Conservation (phyloP, 2,113 vertebrate species). For the Nannospalax galili region DNA sequence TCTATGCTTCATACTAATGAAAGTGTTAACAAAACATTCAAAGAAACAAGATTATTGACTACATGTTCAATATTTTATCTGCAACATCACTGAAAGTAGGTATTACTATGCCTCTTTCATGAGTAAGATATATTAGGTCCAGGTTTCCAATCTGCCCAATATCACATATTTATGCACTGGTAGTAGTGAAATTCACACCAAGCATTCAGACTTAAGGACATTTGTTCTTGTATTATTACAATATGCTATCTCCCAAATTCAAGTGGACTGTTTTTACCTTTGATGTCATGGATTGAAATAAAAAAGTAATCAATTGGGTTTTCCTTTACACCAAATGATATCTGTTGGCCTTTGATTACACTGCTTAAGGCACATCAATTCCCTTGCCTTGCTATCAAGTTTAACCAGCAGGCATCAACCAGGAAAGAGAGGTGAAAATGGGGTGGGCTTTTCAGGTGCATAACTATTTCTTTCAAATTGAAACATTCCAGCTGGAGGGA, state of each 20-base stretch:
- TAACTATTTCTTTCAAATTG: too few relatives aligned
- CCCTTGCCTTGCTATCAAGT: constrained; percentile 1
- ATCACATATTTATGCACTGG: constrained; percentile 47
- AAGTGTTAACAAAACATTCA: constrained; percentile 29
- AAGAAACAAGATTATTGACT: constrained; percentile 23
- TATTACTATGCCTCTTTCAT: not conserved
- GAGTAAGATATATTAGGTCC: constrained; percentile 33
- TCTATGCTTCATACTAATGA: constrained; percentile 3
- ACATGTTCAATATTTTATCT: constrained; percentile 45
- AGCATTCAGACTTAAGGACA: constrained; percentile 41
- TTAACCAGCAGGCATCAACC: constrained; percentile 3
- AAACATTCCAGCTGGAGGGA: not conserved
- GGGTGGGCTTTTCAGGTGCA: not conserved
- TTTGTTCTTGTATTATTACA: not conserved
- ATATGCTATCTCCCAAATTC: constrained; percentile 39
- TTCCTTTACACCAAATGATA: constrained; percentile 52
- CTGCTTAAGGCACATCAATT: constrained; percentile 57
- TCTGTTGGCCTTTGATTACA: constrained; percentile 34
- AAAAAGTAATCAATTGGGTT: constrained; percentile 44
- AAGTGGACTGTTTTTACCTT: constrained; percentile 51
- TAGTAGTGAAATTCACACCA: constrained; percentile 20
- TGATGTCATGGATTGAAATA: constrained; percentile 57
- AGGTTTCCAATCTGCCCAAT: constrained; percentile 14
- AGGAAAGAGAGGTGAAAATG: not conserved
- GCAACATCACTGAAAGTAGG: constrained; percentile 2